Evolutionary conservation across 2,888 invertebrate genomes (phyloP).

Genomic region (Lymantria monacha): DNA sequence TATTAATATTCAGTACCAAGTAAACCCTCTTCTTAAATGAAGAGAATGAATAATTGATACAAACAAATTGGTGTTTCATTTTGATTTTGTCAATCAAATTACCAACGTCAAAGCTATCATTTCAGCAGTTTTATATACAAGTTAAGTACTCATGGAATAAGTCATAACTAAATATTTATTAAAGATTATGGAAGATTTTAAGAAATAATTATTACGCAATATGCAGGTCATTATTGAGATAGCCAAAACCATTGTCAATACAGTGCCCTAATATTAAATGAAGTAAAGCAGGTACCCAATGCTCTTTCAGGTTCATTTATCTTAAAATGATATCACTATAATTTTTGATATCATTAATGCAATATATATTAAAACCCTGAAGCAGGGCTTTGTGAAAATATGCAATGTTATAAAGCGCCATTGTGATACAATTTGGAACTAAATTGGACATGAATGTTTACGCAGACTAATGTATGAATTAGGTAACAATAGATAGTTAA

Average conservation of each 20-base stretch:
- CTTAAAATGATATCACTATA: too few relatives aligned
- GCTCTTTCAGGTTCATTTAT: too few relatives aligned
- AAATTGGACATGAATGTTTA: conserved; percentile 16
- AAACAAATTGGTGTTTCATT: conserved; percentile 18
- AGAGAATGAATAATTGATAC: conserved; percentile 20
- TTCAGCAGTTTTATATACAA: conserved; percentile 5
- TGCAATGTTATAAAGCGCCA: conserved; percentile 7
- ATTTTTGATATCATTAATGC: too few relatives aligned
- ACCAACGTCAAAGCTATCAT: conserved; percentile 6
- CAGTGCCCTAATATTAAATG: too few relatives aligned
- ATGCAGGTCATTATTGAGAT: too few relatives aligned
- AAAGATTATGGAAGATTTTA: too few relatives aligned
- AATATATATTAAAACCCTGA: too few relatives aligned
- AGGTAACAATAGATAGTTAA: too few relatives aligned
- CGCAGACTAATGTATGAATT: conserved; percentile 3
- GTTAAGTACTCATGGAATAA: not conserved
- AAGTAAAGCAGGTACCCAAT: too few relatives aligned
- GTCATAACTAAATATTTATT: not conserved
- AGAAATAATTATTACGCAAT: not conserved
- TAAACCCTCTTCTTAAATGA: conserved; percentile 19
- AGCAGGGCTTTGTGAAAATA: not conserved
- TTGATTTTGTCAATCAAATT: conserved; percentile 12
- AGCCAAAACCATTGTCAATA: too few relatives aligned
- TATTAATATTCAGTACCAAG: conserved; percentile 28
- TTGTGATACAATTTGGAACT: conserved; percentile 14